A percentile compares a stretch with the other conserved stretches of the same genome.
These are phyloP conservation scores for Linnaemya vulpina DNA, from an alignment of 2,888 invertebrate species.

Conservation along the genomic window DNA sequence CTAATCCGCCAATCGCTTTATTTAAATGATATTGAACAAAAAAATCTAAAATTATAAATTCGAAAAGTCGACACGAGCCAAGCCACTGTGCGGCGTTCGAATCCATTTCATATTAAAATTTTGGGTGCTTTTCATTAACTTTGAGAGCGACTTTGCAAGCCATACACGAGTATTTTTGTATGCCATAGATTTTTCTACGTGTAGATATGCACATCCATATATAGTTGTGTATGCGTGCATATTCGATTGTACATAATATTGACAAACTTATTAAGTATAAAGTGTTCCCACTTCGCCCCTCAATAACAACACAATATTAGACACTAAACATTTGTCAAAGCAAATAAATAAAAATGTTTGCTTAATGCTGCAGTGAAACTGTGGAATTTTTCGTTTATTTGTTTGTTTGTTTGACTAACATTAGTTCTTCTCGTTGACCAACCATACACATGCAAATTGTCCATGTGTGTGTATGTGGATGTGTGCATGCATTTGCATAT, in stretches of 20 bases:
- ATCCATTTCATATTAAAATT: too few relatives aligned
- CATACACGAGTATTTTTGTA: not conserved
- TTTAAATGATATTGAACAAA: too few relatives aligned
- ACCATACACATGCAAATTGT: not conserved
- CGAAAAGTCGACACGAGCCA: too few relatives aligned
- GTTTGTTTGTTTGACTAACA: constrained; percentile 64
- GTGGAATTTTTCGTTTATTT: constrained; percentile 61
- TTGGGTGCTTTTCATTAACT: too few relatives aligned
- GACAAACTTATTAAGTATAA: constrained; percentile 23
- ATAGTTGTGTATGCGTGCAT: not conserved
- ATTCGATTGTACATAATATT: constrained; percentile 10
- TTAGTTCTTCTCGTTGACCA: constrained; percentile 53
- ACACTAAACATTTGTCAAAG: constrained; percentile 51
- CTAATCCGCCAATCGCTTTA: too few relatives aligned
- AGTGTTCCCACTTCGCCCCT: not conserved
- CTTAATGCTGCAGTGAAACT: constrained; percentile 67
- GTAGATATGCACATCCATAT: not conserved
- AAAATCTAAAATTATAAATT: too few relatives aligned
- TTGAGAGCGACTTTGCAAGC: too few relatives aligned
- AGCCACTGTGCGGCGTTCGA: too few relatives aligned
- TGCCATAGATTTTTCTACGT: too few relatives aligned
- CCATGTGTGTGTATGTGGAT: not conserved
- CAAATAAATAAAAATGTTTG: constrained; percentile 65
- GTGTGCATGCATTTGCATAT: not conserved
- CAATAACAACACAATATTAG: constrained; percentile 27